phyloP scores from a whole-genome alignment of 2,797 vertebrate species.

The Neoniphon sammara region DNA sequence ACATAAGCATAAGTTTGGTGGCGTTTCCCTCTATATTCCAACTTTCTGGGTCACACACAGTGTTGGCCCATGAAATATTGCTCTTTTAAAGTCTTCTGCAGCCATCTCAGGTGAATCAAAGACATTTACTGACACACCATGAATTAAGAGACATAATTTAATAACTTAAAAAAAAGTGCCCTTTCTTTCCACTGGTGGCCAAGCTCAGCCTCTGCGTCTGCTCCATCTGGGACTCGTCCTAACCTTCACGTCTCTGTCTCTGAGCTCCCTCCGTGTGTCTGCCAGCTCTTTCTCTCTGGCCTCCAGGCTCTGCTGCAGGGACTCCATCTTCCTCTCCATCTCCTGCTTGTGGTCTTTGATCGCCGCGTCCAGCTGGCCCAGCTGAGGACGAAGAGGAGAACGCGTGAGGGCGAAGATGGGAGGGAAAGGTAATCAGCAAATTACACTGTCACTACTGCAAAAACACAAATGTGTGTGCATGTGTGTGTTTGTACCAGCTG shows the following conservation, averaged over 20 bases:
- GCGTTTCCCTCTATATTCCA: background rate
- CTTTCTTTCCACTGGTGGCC: background rate
- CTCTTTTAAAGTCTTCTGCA: background rate
- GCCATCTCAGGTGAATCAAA: background rate
- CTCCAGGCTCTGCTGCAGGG: slow-evolving; percentile 86
- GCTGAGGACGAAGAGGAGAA: slow-evolving; percentile 74
- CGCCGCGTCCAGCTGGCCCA: slow-evolving; percentile 90
- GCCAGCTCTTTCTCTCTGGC: slow-evolving; percentile 84
- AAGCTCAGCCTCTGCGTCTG: background rate
- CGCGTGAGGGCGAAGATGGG: too few relatives aligned
- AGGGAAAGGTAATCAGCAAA: background rate
- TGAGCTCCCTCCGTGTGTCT: slow-evolving; percentile 75
- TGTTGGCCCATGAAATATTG: too few relatives aligned
- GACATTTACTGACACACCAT: background rate
- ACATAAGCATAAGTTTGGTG: background rate
- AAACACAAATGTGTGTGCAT: background rate
- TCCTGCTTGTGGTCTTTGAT: slow-evolving; percentile 90
- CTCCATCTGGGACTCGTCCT: background rate
- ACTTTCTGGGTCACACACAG: too few relatives aligned
- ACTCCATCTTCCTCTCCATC: slow-evolving; percentile 91
- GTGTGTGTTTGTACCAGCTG: slow-evolving; percentile 84
- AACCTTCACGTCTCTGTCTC: slow-evolving; percentile 86
- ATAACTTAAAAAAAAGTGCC: too few relatives aligned
- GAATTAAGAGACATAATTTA: too few relatives aligned
- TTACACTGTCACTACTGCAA: background rate